phyloP scores from a whole-genome alignment of 1,140 invertebrate genomes.

The Eumaeus atala region DNA sequence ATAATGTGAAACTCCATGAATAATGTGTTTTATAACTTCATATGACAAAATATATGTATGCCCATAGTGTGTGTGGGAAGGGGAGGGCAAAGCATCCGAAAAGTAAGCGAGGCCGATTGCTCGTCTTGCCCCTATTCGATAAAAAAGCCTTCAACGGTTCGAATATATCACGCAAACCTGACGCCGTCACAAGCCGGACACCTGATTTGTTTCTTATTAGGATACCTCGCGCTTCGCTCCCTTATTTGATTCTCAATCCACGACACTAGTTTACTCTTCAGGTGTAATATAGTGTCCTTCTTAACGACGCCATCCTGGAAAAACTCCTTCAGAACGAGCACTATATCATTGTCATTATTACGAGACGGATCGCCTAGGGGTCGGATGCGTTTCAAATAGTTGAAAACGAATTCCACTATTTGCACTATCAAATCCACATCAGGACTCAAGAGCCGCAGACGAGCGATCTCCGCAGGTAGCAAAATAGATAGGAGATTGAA shows the following conservation, averaged over 20 bases:
- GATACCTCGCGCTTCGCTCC: constrained; percentile 27
- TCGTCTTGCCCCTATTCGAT: too few relatives aligned
- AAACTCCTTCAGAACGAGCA: constrained; percentile 53
- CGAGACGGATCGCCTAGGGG: constrained; percentile 44
- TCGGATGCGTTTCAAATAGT: constrained; percentile 53
- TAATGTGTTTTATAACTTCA: too few relatives aligned
- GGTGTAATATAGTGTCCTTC: constrained; percentile 45
- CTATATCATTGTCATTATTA: constrained; percentile 49
- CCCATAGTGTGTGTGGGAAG: too few relatives aligned
- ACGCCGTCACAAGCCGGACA: constrained; percentile 47
- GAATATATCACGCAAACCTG: constrained; percentile 27
- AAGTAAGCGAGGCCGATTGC: too few relatives aligned
- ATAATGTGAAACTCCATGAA: too few relatives aligned
- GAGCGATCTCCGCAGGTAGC: constrained; percentile 47
- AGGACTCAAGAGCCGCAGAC: constrained; percentile 46
- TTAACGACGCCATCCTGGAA: constrained; percentile 57
- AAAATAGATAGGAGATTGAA: constrained; percentile 51
- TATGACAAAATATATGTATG: too few relatives aligned
- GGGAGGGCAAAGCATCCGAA: too few relatives aligned
- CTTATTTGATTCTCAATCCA: constrained; percentile 44
- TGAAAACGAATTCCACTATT: constrained; percentile 59
- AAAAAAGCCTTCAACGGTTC: too few relatives aligned
- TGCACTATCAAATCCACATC: constrained; percentile 57
- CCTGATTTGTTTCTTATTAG: constrained; percentile 42
- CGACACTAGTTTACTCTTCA: constrained; percentile 41